Conservation (phyloP, 1,140 invertebrate species). For the Drosophila saltans region DNA sequence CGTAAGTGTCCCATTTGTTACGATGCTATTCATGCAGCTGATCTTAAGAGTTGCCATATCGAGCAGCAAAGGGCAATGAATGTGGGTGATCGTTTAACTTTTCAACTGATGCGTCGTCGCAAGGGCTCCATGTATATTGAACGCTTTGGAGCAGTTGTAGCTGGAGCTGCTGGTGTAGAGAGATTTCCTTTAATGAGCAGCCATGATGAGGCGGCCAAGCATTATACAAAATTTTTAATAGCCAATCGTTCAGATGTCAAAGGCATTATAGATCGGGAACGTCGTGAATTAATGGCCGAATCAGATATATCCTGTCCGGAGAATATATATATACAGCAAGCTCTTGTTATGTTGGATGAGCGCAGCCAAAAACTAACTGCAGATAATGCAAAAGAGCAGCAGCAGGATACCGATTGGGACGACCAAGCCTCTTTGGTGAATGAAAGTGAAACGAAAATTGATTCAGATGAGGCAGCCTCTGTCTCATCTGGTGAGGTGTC, state of each 20-base stretch:
- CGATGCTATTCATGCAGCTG: constrained; percentile 86
- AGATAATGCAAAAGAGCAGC: constrained; percentile 36
- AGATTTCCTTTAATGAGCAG: constrained; percentile 74
- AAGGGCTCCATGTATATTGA: constrained; percentile 90
- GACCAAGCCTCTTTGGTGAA: constrained; percentile 15
- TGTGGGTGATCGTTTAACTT: constrained; percentile 89
- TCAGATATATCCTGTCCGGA: constrained; percentile 91
- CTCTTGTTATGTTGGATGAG: constrained; percentile 86
- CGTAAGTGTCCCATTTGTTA: constrained; percentile 95
- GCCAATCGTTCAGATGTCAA: constrained; percentile 87
- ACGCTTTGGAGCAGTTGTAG: constrained; percentile 78
- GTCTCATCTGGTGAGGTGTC: constrained; percentile 55
- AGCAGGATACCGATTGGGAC: constrained; percentile 34
- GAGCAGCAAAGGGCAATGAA: constrained; percentile 84
- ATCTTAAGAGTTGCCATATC: constrained; percentile 84
- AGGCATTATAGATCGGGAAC: constrained; percentile 89
- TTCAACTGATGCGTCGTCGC: constrained; percentile 94
- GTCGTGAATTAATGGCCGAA: constrained; percentile 86
- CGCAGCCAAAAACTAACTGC: constrained; percentile 56
- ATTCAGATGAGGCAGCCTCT: constrained; percentile 52
- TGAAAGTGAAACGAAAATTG: constrained; percentile 41
- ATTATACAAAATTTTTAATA: constrained; percentile 91
- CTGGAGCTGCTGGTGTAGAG: constrained; percentile 22
- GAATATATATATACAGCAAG: constrained; percentile 93
- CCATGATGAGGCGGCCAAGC: constrained; percentile 82